phyloP scores from a whole-genome alignment of 2,113 vertebrate genomes.

The Furnarius figulus region DNA sequence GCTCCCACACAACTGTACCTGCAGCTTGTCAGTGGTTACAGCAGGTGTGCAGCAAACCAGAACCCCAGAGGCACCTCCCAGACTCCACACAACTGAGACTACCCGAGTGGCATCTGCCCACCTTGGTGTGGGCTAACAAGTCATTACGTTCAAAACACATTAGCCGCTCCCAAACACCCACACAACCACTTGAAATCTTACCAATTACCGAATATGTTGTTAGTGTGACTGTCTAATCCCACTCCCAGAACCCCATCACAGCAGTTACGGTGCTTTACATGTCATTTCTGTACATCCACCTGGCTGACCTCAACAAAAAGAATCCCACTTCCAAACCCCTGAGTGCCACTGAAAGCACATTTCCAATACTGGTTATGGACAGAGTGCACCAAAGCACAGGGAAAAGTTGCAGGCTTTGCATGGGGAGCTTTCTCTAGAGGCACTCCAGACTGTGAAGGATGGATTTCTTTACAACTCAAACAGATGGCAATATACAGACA shows the following conservation, averaged over 20 bases:
- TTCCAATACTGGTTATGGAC: not conserved
- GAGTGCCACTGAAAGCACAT: rapidly evolving
- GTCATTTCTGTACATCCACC: not conserved
- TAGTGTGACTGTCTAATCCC: slow-evolving; percentile 7
- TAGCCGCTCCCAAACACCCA: slow-evolving; percentile 4
- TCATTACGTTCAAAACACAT: not conserved
- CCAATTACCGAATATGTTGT: not conserved
- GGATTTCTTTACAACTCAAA: not conserved
- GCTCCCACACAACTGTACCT: not conserved
- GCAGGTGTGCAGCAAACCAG: not conserved
- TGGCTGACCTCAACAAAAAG: not conserved
- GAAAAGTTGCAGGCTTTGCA: not conserved
- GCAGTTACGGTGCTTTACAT: not conserved
- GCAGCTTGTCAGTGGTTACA: not conserved
- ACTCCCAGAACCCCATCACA: not conserved
- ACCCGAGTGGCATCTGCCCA: not conserved
- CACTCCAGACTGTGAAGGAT: not conserved
- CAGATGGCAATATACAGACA: not conserved
- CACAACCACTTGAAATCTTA: not conserved
- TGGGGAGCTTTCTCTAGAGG: not conserved
- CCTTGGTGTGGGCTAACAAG: not conserved
- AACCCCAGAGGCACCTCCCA: not conserved
- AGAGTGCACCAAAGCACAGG: rapidly evolving
- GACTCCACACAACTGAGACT: not conserved
- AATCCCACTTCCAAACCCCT: not conserved